Evolutionary conservation across 1,140 invertebrate species (phyloP).

Genomic region (Brachionus sp.): DNA sequence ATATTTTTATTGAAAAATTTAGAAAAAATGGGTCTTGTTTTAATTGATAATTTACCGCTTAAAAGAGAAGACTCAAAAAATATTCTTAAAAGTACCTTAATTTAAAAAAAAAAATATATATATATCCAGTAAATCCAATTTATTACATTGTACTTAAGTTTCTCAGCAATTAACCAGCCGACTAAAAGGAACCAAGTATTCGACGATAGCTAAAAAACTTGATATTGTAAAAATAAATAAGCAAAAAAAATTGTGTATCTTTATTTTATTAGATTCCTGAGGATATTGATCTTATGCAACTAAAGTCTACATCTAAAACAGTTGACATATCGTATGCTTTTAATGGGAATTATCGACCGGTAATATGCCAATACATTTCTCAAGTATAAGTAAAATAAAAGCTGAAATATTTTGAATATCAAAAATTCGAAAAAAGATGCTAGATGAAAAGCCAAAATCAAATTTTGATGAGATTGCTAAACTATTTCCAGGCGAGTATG

Average conservation of each 20-base stretch:
- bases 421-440: background rate
- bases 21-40: slow-evolving; percentile 7
- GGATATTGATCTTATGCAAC: background rate
- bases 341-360: slow-evolving; percentile 37
- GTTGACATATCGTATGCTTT: slow-evolving; percentile 39
- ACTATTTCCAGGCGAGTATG: slow-evolving; percentile 31
- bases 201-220: background rate
- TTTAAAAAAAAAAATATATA: background rate
- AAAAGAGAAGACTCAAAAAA: slow-evolving; percentile 44
- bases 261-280: slow-evolving; percentile 16
- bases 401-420: background rate
- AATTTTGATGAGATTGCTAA: slow-evolving; percentile 37
- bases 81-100: background rate
- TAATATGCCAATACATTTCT: slow-evolving; percentile 26
- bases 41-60: background rate
- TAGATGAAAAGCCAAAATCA: slow-evolving; percentile 5
- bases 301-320: slow-evolving; percentile 18
- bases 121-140: background rate
- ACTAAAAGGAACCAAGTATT: background rate
- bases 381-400: background rate
- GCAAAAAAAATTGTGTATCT: background rate
- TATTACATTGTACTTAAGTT: background rate
- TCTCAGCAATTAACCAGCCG: background rate
- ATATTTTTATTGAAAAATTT: slow-evolving; percentile 1
- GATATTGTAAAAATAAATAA: slow-evolving; percentile 11